Conservation (phyloP, 1,140 invertebrate genomes). For the Phenacoccus solenopsis region DNA sequence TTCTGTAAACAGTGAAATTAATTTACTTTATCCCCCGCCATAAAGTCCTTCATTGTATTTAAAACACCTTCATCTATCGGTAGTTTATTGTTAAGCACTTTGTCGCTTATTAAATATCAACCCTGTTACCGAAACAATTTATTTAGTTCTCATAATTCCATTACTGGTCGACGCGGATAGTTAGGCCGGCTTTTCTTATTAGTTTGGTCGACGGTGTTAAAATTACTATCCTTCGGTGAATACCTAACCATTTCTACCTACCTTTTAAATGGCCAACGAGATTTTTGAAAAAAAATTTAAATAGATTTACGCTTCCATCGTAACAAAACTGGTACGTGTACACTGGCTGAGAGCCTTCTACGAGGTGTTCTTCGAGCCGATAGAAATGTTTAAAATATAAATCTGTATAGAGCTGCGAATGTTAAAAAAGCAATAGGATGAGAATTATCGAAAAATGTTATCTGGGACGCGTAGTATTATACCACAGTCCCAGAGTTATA, state of each 20-base stretch:
- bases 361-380: neutral
- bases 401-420: neutral
- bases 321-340: slow-evolving; percentile 10
- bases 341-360: neutral
- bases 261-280: neutral
- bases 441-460: too few relatives aligned
- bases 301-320: neutral
- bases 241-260: neutral
- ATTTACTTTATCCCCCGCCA: neutral
- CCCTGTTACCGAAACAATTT: neutral
- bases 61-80: neutral
- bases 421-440: neutral
- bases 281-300: neutral
- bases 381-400: slow-evolving; percentile 1
- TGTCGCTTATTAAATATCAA: neutral
- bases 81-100: neutral
- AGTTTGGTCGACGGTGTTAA: neutral
- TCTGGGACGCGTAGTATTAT: too few relatives aligned
- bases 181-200: neutral
- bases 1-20: neutral
- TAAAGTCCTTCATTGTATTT: neutral
- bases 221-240: neutral
- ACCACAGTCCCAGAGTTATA: too few relatives aligned
- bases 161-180: neutral
- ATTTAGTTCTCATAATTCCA: neutral